Conservation (phyloP, 2,888 invertebrate species). For the Carpatolechia fugitivella region DNA sequence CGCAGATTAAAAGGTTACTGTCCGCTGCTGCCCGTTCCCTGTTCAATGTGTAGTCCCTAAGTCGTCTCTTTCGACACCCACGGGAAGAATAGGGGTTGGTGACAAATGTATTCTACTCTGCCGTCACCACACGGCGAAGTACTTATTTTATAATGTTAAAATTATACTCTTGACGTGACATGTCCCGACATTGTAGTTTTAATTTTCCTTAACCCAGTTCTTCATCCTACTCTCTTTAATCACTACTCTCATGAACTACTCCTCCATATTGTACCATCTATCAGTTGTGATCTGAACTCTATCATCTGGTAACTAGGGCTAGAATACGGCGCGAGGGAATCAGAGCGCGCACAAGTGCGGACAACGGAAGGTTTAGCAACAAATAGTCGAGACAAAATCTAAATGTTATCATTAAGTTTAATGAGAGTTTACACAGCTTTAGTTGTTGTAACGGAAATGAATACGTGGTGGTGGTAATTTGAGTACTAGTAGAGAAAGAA, state of each 20-base stretch:
- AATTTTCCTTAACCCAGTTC: conserved; percentile 41
- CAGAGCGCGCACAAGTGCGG: conserved; percentile 44
- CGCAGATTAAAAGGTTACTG: too few species aligned
- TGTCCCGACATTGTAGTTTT: conserved; percentile 27
- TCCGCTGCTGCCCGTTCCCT: too few species aligned
- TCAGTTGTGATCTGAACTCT: not conserved
- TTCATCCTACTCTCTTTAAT: conserved; percentile 43
- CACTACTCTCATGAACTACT: conserved; percentile 24
- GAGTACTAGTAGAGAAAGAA: not conserved
- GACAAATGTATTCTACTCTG: too few species aligned
- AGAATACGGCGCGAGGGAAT: conserved; percentile 30
- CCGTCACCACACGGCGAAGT: too few species aligned
- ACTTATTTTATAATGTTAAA: too few species aligned
- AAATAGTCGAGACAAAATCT: conserved; percentile 6
- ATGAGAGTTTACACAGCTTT: not conserved
- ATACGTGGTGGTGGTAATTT: not conserved
- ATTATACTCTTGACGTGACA: not conserved
- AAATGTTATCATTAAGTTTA: not conserved
- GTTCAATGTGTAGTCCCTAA: too few species aligned
- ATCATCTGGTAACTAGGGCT: not conserved
- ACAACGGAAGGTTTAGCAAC: conserved; percentile 42
- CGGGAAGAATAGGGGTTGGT: too few species aligned
- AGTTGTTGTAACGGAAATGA: conserved; percentile 1
- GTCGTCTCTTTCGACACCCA: too few species aligned
- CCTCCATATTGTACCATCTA: conserved; percentile 28